Evolutionary conservation across 2,113 vertebrate species (phyloP), one percentile per base, ranked within the genome.

Genomic region (Dendropsophus ebraccatus): DNA sequence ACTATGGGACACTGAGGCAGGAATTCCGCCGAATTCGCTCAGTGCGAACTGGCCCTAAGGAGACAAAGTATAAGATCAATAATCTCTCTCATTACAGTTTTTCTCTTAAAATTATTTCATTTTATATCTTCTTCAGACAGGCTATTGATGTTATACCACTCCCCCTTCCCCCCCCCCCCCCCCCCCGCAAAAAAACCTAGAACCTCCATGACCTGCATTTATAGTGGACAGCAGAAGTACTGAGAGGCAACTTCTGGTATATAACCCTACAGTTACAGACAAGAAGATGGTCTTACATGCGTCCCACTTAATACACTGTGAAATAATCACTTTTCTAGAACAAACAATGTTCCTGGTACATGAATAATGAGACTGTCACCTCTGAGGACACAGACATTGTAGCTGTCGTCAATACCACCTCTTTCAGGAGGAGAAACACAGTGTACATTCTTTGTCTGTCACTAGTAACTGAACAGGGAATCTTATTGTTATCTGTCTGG

Each of bases 391-490:
- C 25, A 32, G 3, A 45, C 17, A 75, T 75, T 84, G 70, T 84
- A 45, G 12, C 30, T 47, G 11, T n/a, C 30, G 23, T 84, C 52
- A 60, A 60, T 84, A 41, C n/a, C 37, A 30, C 28, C 25, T 65
- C 25, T 76, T 45, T 76, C 23, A 50, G 21, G 6, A 14, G 45
- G 3, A 84, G 37, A 76, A 65, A 45, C 54, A 76, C n/a, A 65
- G 56, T 62, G 78, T 74, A 74, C 54, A 30, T 25, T 84, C 83
- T 60, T 30, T 84, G 56, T 72, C 65, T 79, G 73, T 21, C 49
- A 28, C 41, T 25, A 85, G 25, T 62, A 67, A 65, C 32, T 50
- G 45, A 84, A 58, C 84, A 70, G 58, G n/a, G 56, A 50, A 60
- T 52, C 45, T 28, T 58, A 54, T 73, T 86, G 35, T 73, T 58